These are phyloP conservation scores for Sepiola atlantica DNA, from an alignment of 2,888 invertebrate species.

Conservation along the genomic window DNA sequence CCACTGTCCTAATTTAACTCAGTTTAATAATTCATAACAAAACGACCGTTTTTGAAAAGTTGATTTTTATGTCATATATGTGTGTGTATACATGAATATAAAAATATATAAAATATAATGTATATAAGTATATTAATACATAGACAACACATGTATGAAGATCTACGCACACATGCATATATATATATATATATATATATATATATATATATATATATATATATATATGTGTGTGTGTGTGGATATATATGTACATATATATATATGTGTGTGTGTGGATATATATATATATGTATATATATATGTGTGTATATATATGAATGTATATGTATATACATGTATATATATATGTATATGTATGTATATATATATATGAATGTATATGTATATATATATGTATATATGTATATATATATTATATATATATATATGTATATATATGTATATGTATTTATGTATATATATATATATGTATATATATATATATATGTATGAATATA, in stretches of 20 bases:
- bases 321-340: background rate
- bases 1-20: no score
- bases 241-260: background rate
- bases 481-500: no score
- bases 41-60: no score
- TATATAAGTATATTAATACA: background rate
- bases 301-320: background rate
- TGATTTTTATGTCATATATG: no score
- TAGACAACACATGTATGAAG: background rate
- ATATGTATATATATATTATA: background rate
- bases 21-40: no score
- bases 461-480: slow-evolving; percentile 6
- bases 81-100: no score
- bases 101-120: background rate
- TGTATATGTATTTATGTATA: background rate
- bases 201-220: background rate
- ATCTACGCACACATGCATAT: background rate
- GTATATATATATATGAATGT: background rate
- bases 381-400: background rate
- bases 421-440: background rate
- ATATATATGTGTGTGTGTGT: background rate
- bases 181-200: background rate
- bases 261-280: background rate
- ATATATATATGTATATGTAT: background rate
- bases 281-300: background rate